Base-by-base conservation (phyloP, 35 echinoderm and acorn worm genomes). In the Lytechinus pictus region DNA sequence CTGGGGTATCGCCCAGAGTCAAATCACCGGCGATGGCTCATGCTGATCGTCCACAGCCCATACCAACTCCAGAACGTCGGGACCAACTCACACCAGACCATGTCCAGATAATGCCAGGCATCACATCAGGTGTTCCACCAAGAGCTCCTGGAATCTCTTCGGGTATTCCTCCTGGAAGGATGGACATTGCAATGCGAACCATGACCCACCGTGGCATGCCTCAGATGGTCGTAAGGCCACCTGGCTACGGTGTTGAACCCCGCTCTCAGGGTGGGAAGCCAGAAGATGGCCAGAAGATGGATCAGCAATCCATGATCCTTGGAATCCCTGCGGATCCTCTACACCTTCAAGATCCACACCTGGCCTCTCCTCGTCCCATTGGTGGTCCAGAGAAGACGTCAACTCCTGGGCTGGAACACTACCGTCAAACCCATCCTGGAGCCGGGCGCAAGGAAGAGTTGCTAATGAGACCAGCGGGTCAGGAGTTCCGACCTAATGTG, bases 1-100 rank as follows among this genome's bases (percentile, higher is more conserved):
- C 98, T 60, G 95, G 96, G 27, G 91, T 99, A 28, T 99, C 98
- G 10, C 98, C 98, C 9, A 97, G 97, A 60, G 97, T 99, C 27
- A 99, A 97, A 55, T 99, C 98, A 86, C 98, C 98, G 11, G 97
- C 96, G 13, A 86, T 99, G 14, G 96, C 87, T 52, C 98, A 99
- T 86, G 94, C 56, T 28, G 97, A 97, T 11, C 86, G 95, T 27
- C 94, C 97, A 54, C 95, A 94, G 28, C 97, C 97, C 4, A 94
- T 96, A 0, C 87, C 96, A 16, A 97, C 97, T 21, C 96, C 98
- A 55, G 98, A 99, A 11, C 94, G 91, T 57, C 60, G 66, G 28
- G 95, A 96, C 28, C 72, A 89, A 94, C 44, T 54, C 19, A 97
- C 95, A 95, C 96, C 94, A n/a, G 94, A 91, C 27, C 94, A 95